These are phyloP conservation scores for Drosophila heteroneura DNA, from an alignment of 2,888 invertebrate species.

Conservation along the genomic window DNA sequence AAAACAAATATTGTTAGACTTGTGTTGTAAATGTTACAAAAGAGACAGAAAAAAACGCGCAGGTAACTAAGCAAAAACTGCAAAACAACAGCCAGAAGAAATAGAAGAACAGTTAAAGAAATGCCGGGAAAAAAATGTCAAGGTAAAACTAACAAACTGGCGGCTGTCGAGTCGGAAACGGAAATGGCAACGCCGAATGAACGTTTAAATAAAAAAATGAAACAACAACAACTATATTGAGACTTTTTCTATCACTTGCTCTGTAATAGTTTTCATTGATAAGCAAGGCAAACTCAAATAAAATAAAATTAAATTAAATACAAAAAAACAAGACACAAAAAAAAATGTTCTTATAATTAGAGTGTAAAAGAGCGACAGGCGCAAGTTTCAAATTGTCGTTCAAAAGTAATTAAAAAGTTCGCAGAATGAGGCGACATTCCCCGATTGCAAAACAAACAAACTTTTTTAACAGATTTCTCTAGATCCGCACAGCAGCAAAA, in stretches of 20 bases:
- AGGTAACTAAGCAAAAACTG: conserved; percentile 53
- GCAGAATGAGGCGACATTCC: conserved; percentile 66
- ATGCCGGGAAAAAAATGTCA: conserved; percentile 70
- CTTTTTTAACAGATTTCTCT: conserved; percentile 47
- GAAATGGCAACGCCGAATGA: conserved; percentile 64
- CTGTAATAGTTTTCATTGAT: conserved; percentile 59
- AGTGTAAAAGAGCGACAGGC: conserved; percentile 60
- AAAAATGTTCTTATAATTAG: conserved; percentile 73
- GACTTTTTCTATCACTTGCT: conserved; percentile 47
- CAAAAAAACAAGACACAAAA: conserved; percentile 8
- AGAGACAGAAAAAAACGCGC: conserved; percentile 25
- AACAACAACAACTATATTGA: conserved; percentile 18
- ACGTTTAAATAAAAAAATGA: conserved; percentile 43
- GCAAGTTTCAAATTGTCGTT: conserved; percentile 77
- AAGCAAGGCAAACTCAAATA: conserved; percentile 48
- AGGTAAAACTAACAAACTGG: conserved; percentile 76
- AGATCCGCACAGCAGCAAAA: conserved; percentile 8
- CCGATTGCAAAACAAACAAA: conserved; percentile 58
- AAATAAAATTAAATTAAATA: conserved; percentile 25
- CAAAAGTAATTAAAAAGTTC: conserved; percentile 79
- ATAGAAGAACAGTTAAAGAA: conserved; percentile 35
- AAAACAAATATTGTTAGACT: conserved; percentile 79
- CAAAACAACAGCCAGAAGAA: conserved; percentile 30
- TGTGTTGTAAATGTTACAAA: conserved; percentile 55
- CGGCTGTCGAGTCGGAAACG: conserved; percentile 66